These are phyloP conservation scores for Acipenser ruthenus DNA, from an alignment of 2,797 vertebrate species.

Conservation along the genomic window DNA sequence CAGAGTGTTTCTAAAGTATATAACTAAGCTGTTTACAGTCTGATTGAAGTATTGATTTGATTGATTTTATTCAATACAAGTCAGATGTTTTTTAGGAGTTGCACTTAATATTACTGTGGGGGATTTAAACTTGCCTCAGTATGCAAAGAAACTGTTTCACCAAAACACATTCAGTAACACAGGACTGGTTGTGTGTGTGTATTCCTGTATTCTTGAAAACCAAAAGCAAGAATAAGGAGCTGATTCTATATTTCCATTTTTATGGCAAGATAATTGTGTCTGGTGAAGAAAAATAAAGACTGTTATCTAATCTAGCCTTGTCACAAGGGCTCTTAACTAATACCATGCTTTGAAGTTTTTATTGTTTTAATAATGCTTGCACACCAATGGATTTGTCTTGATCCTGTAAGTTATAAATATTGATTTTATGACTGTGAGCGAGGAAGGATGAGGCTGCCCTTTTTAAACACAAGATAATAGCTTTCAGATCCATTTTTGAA, in stretches of 20 bases:
- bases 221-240: constrained; percentile 41
- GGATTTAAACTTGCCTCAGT: no score
- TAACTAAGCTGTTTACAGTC: no score
- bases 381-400: constrained; percentile 51
- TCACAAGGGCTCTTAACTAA: constrained; percentile 44
- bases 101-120: no score
- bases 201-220: constrained; percentile 51
- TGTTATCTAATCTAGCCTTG: constrained; percentile 43
- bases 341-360: constrained; percentile 52
- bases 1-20: no score
- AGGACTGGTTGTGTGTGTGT: constrained; percentile 25
- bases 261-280: constrained; percentile 45
- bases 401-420: constrained; percentile 68
- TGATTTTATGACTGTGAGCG: constrained; percentile 49
- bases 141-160: no score
- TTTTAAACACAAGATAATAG: constrained; percentile 34
- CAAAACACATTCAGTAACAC: no score
- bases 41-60: no score
- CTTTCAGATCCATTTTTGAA: constrained; percentile 35
- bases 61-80: no score
- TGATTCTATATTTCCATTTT: constrained; percentile 39
- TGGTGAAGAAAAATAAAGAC: constrained; percentile 29
- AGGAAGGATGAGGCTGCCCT: constrained; percentile 20
- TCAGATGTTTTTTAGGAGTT: no score
- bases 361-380: constrained; percentile 63